Conservation (phyloP, 2,888 invertebrate species). For the Rhorus exstirpatorius region DNA sequence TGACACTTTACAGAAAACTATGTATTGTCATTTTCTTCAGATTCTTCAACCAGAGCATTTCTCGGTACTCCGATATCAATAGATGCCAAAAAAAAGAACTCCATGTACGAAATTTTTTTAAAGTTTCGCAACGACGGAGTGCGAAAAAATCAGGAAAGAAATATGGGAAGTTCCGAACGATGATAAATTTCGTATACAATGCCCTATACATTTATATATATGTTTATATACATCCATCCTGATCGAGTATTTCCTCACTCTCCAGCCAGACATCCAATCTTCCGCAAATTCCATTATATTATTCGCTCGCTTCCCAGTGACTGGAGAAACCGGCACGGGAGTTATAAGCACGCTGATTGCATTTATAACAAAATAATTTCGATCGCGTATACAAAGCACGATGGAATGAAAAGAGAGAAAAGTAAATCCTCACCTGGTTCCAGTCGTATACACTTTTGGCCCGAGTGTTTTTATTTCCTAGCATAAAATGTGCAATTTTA, state of each 20-base stretch:
- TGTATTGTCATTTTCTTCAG: neutral
- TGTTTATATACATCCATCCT: conserved; percentile 40
- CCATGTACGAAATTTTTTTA: neutral
- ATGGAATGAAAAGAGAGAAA: neutral
- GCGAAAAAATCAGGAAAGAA: neutral
- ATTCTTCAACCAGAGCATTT: neutral
- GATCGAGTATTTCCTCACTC: conserved; percentile 54
- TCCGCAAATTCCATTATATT: conserved; percentile 66
- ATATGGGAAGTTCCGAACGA: neutral
- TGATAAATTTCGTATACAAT: neutral
- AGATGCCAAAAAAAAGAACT: neutral
- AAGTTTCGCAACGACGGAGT: too few relatives aligned
- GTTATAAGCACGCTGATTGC: conserved; percentile 61
- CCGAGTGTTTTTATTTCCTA: conserved; percentile 25
- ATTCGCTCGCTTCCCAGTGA: conserved; percentile 15
- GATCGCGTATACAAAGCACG: conserved; percentile 30
- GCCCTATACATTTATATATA: conserved; percentile 20
- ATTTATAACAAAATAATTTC: conserved; percentile 63
- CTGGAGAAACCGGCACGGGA: conserved; percentile 21
- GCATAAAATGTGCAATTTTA: neutral
- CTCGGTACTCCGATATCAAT: neutral
- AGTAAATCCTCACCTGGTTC: conserved; percentile 41
- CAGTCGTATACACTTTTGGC: conserved; percentile 29
- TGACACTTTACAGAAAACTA: too few relatives aligned
- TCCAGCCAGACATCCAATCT: conserved; percentile 64